phyloP scores from a whole-genome alignment of 2,113 vertebrate genomes.

The Petroica traversi region DNA sequence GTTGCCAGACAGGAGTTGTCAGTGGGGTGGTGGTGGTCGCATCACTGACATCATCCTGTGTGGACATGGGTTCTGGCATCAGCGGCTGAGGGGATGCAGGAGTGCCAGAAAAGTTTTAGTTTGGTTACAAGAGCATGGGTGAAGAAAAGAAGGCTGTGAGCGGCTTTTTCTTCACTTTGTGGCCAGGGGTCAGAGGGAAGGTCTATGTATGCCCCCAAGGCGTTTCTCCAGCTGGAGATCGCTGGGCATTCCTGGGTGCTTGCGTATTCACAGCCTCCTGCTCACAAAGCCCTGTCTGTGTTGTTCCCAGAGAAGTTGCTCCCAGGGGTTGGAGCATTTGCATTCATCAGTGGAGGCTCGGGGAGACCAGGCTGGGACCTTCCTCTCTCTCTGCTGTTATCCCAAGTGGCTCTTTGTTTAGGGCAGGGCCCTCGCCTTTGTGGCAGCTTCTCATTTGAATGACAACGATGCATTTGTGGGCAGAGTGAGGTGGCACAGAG shows the following conservation, averaged over 20 bases:
- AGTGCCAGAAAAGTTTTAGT: not conserved
- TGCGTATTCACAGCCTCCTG: not conserved
- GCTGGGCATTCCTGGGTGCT: slow-evolving; percentile 3
- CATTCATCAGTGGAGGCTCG: not conserved
- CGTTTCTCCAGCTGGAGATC: not conserved
- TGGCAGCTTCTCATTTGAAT: slow-evolving; percentile 34
- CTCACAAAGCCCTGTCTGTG: slow-evolving; percentile 35
- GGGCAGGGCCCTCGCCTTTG: slow-evolving; percentile 3
- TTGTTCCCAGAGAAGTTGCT: not conserved
- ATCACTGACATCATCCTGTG: not conserved
- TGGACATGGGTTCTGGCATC: not conserved
- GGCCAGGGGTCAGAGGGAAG: not conserved
- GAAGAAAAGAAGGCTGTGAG: not conserved
- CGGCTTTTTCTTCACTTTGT: not conserved
- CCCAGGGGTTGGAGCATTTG: slow-evolving; percentile 32
- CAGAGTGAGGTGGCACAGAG: not conserved
- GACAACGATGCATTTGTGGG: slow-evolving; percentile 2
- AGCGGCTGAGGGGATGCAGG: not conserved
- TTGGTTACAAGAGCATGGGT: not conserved
- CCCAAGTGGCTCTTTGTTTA: not conserved
- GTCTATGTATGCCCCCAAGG: not conserved
- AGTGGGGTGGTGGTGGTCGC: not conserved
- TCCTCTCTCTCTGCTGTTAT: not conserved
- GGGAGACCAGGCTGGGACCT: not conserved
- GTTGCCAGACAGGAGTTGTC: not conserved